Conservation (phyloP, 2,888 invertebrate species). For the Drosophila algonquin region DNA sequence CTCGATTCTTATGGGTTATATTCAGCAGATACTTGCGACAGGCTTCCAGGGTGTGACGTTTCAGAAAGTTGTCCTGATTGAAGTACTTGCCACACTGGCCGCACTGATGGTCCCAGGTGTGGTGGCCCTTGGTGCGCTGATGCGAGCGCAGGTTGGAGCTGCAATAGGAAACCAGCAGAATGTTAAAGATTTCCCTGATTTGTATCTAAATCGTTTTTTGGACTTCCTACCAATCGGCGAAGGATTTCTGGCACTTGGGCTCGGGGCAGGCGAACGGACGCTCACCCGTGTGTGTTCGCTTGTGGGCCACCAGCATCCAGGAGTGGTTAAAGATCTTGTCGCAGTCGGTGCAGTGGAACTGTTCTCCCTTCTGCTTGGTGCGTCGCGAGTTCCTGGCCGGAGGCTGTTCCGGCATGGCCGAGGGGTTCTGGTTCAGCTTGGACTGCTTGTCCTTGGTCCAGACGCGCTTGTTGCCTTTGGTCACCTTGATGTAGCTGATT, state of each 20-base stretch:
- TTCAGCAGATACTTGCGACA: constrained; percentile 86
- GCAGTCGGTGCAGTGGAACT: constrained; percentile 83
- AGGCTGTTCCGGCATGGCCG: not conserved
- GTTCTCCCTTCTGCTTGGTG: constrained; percentile 51
- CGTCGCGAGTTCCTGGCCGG: constrained; percentile 30
- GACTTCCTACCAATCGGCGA: constrained; percentile 85
- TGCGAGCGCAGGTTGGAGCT: constrained; percentile 90
- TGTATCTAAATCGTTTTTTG: not conserved
- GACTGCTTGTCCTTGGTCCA: not conserved
- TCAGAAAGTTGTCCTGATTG: constrained; percentile 88
- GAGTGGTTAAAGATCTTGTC: constrained; percentile 88
- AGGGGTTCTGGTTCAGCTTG: not conserved
- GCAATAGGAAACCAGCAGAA: not conserved
- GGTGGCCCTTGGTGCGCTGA: constrained; percentile 89
- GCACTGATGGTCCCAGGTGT: constrained; percentile 88
- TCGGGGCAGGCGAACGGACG: constrained; percentile 88
- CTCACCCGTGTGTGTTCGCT: constrained; percentile 89
- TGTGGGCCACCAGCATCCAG: constrained; percentile 89
- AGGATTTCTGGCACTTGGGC: constrained; percentile 86
- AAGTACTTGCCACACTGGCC: constrained; percentile 88
- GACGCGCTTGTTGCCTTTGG: constrained; percentile 3
- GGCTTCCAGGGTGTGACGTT: constrained; percentile 87
- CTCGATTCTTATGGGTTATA: constrained; percentile 21
- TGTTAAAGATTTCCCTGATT: not conserved
- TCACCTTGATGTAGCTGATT: constrained; percentile 43